Evolutionary conservation across 2,888 invertebrate species (phyloP), one percentile per base, ranked within the genome.

Genomic region (Microdon myrmicae): DNA sequence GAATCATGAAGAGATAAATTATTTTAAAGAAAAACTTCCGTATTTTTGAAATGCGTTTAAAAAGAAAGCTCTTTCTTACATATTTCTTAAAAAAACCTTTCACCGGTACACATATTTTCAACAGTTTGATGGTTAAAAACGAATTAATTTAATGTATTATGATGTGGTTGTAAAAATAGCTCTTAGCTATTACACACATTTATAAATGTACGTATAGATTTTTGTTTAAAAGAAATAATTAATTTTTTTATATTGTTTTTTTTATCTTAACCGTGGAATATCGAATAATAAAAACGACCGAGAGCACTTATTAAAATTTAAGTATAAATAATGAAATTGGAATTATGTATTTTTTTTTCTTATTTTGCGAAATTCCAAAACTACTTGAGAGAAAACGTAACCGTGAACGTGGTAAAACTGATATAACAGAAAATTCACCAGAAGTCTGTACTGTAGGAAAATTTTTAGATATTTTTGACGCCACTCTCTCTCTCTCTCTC

Each of bases 151-250:
- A 43, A 49, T 25, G 13, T 39, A 23, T 43, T 28, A 12, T 10
- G 23, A 59, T 48, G 31, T 38, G 22, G 37, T 77, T 76, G n/a
- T 77, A 77, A 73, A 77, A 77, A 77, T 77, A 77, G 71, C 76
- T 73, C 76, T 75, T 73, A 77, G 77, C 76, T 75, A 73, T 75
- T 75, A 76, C 76, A 73, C 76, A 75, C 39, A 45, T 9, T 16
- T 38, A 19, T 39, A 39, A n/a, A n/a, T n/a, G n/a, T n/a, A n/a
- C n/a, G n/a, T n/a, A n/a, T n/a, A n/a, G n/a, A 39, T 39, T 32
- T 38, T 25, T 16, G 14, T 28, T 38, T 13, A 22, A 59, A 43
- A 10, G 20, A 12, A 25, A 17, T 31, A 14, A 34, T 51, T 10
- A 14, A 37, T 7, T 35, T 47, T 32, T 20, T 12, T 31, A n/a